Percentiles rank a stretch among this genome's conserved stretches.
phyloP scores from a whole-genome alignment of 2,888 invertebrate species.

The Hedychridium roseum region DNA sequence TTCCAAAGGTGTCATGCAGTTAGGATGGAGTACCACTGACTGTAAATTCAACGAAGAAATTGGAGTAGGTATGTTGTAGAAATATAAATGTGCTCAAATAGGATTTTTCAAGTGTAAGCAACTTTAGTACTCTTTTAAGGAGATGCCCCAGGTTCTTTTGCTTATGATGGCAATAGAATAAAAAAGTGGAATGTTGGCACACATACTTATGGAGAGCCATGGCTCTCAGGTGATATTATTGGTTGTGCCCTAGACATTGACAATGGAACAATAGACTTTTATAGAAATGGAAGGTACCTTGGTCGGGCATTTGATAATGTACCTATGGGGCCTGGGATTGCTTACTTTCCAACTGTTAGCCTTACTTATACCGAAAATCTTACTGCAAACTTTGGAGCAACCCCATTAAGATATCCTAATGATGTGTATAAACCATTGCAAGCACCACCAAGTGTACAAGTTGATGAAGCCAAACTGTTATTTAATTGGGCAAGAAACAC shows the following conservation, averaged over 20 bases:
- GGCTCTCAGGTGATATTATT: slow-evolving; percentile 86
- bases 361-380: slow-evolving; percentile 79
- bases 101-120: background rate
- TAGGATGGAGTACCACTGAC: slow-evolving; percentile 82
- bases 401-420: slow-evolving; percentile 74
- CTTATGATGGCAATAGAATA: slow-evolving; percentile 78
- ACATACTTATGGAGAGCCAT: slow-evolving; percentile 77
- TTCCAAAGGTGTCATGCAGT: slow-evolving; percentile 87
- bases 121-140: slow-evolving; percentile 61
- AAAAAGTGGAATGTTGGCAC: slow-evolving; percentile 78
- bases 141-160: slow-evolving; percentile 80
- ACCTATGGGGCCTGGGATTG: slow-evolving; percentile 75
- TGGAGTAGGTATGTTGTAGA: slow-evolving; percentile 67
- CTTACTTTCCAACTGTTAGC: slow-evolving; percentile 84
- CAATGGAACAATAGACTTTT: slow-evolving; percentile 73
- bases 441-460: slow-evolving; percentile 49
- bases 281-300: slow-evolving; percentile 79
- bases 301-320: slow-evolving; percentile 79
- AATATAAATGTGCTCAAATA: no score
- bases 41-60: slow-evolving; percentile 82
- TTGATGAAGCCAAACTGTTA: slow-evolving; percentile 61
- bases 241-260: slow-evolving; percentile 77
- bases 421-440: slow-evolving; percentile 75
- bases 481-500: slow-evolving; percentile 65
- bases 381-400: slow-evolving; percentile 81